Percentiles rank a stretch among this genome's conserved stretches.
These are phyloP conservation scores for Canis aureus DNA, from an alignment of 2,113 vertebrate genomes.

Conservation along the genomic window DNA sequence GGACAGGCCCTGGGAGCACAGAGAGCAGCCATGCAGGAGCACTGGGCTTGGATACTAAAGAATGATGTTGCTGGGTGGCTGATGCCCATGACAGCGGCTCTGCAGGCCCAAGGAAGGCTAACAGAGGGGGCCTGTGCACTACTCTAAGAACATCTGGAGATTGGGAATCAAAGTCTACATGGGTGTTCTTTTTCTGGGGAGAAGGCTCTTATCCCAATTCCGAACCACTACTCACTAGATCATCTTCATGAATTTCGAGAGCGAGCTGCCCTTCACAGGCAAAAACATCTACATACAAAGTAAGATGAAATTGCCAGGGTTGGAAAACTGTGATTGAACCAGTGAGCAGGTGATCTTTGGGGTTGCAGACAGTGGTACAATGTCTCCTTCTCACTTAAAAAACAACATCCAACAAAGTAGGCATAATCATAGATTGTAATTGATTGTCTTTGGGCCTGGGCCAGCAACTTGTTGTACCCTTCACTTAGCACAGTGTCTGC, in stretches of 20 bases:
- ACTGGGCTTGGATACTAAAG: not conserved
- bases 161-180: not conserved
- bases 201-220: not conserved
- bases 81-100: not conserved
- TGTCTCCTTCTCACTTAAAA: slow-evolving; percentile 55
- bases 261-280: not conserved
- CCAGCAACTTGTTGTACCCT: not conserved
- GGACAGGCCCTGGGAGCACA: not conserved
- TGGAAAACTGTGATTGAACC: not conserved
- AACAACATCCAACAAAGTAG: slow-evolving; percentile 5
- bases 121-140: not conserved
- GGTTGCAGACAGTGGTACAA: not conserved
- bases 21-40: not conserved
- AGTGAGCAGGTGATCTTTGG: not conserved
- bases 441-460: not conserved
- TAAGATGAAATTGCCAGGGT: slow-evolving; percentile 6
- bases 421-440: not conserved
- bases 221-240: not conserved
- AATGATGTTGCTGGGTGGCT: not conserved
- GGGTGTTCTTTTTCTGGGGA: not conserved
- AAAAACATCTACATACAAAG: not conserved
- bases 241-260: not conserved
- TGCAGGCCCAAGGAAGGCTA: not conserved
- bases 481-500: not conserved
- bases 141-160: slow-evolving; percentile 34